A percentile compares a stretch with the other conserved stretches of the same genome.
Conservation (phyloP, 92 coral and sea anemone species). For the Epizoanthus stellaris region DNA sequence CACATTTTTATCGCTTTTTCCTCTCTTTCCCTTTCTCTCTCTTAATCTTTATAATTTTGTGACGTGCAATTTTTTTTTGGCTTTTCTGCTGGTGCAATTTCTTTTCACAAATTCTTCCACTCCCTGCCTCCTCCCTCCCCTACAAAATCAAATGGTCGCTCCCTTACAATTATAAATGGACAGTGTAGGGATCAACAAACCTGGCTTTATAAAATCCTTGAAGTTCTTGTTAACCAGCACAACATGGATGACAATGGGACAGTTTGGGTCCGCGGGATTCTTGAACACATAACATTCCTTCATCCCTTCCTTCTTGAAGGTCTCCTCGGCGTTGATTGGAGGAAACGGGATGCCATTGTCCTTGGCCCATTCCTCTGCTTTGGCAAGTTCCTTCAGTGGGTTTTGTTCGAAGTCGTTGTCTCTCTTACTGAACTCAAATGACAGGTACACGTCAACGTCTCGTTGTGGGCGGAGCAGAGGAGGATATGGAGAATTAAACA, state of each 20-base stretch:
- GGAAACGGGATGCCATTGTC: slow-evolving; percentile 78
- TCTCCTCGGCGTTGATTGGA: slow-evolving; percentile 75
- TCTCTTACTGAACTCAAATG: slow-evolving; percentile 79
- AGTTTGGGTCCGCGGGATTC: slow-evolving; percentile 66
- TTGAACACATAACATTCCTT: slow-evolving; percentile 87
- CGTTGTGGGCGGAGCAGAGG: slow-evolving; percentile 65
- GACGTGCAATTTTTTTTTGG: no score
- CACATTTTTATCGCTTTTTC: no score
- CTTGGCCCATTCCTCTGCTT: slow-evolving; percentile 90
- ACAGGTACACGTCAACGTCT: slow-evolving; percentile 72
- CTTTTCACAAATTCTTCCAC: no score
- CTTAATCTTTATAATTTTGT: no score
- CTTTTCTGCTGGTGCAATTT: no score
- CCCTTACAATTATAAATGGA: no score
- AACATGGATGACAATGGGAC: slow-evolving; percentile 86
- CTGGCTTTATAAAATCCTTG: slow-evolving; percentile 73
- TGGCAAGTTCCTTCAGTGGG: slow-evolving; percentile 54
- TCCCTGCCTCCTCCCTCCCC: no score
- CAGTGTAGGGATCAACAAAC: slow-evolving; percentile 31
- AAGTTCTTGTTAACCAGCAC: slow-evolving; percentile 81
- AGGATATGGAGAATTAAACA: slow-evolving; percentile 79
- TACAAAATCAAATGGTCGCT: no score
- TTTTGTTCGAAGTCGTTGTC: slow-evolving; percentile 43
- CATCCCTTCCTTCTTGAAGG: slow-evolving; percentile 60
- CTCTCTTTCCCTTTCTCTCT: no score